Evolutionary conservation across 2,113 vertebrate species (phyloP), one percentile per base, ranked within the genome.

Genomic region (Boulengeromyrus knoepffleri): DNA sequence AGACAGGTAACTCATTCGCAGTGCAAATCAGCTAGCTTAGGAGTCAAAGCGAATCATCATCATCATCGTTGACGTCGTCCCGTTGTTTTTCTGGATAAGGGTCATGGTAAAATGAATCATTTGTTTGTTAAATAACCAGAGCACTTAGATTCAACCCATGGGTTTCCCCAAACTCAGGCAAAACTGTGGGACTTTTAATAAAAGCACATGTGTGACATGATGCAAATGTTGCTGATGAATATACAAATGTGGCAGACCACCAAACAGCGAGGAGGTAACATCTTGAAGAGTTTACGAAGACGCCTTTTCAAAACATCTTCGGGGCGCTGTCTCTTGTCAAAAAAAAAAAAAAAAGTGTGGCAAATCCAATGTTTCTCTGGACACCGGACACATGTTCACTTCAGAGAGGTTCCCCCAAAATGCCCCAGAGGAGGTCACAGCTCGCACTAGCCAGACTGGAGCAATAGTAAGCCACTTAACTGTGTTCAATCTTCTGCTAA

Each of bases 231-330:
- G 62, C 62, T 13, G n/a, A 70, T 70, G 62, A 31, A 70, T 70
- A 70, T 27, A 70, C 62, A 70, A 70, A 70, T 80, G 36, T 80
- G 31, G 36, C 10, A 42, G 31, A 80, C 74, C 62, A 70, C n/a
- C 27, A 27, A 77, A 80, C 31, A 19, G 36, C 31, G 15, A 42
- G 88, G 66, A 88, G 42, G 39, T 17, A 70, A 88, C 46, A 50
- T 89, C 62, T 74, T 89, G 88, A 89, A 89, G 21, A 56, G 66
- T 70, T 89, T 89, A 83, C 15, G 17, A 70, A 47, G 39, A 70
- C 31, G 88, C 45, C 88, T 46, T 80, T 80, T 80, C 74, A 80
- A 80, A 80, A 80, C 83, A 85, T 42, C 36, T 88, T 36, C 19
- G 56, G 52, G 27, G 53, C 8, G 0, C 31, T 88, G 50, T 50